Percentiles rank a stretch among this genome's conserved stretches.
phyloP scores from a whole-genome alignment of 1,140 invertebrate species.

The Cydia amplana region DNA sequence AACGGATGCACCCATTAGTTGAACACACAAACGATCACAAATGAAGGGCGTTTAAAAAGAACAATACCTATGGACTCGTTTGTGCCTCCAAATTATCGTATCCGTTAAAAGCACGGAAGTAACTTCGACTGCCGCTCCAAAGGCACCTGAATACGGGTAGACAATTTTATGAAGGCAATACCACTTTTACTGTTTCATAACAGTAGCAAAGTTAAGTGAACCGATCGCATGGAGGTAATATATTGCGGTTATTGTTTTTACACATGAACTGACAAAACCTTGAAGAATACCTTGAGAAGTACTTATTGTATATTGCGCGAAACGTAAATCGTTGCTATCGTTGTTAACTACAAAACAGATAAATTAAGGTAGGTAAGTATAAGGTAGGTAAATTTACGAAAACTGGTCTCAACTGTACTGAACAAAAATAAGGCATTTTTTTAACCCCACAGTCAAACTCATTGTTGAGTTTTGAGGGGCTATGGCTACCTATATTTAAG shows the following conservation, averaged over 20 bases:
- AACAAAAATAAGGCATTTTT: background rate
- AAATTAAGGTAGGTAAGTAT: no score
- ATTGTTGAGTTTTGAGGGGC: no score
- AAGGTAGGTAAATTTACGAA: background rate
- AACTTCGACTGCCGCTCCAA: constrained; percentile 31
- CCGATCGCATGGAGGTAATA: background rate
- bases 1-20: constrained; percentile 13
- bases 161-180: constrained; percentile 19
- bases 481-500: no score
- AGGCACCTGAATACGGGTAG: constrained; percentile 25
- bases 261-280: background rate
- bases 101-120: constrained; percentile 23
- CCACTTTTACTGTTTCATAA: constrained; percentile 27
- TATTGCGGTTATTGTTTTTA: background rate
- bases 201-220: constrained; percentile 19
- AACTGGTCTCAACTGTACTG: background rate
- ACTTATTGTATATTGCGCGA: background rate
- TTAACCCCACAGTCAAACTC: no score
- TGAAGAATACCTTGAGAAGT: background rate
- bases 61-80: constrained; percentile 28
- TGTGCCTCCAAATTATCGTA: constrained; percentile 20
- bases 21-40: constrained; percentile 27
- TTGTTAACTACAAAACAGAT: background rate
- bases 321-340: background rate
- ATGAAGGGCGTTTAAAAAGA: background rate